Conservation (phyloP, 2,888 invertebrate species). For the Tenthredo amoena region DNA sequence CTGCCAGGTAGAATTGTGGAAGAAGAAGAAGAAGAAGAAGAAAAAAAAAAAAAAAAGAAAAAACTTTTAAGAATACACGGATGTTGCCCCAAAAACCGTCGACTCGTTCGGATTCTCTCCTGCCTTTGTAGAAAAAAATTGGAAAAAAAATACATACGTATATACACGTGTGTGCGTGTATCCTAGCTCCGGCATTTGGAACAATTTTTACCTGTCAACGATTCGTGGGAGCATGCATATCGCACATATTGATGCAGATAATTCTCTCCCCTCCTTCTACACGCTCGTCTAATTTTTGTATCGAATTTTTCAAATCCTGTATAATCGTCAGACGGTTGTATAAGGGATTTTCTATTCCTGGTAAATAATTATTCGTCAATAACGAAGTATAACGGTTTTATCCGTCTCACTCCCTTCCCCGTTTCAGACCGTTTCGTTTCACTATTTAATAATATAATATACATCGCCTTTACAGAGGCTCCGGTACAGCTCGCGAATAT, state of each 20-base stretch:
- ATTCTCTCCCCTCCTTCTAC: not conserved
- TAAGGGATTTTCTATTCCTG: not conserved
- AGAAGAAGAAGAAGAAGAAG: constrained; percentile 57
- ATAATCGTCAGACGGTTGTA: not conserved
- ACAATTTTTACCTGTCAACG: constrained; percentile 37
- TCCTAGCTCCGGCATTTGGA: not conserved
- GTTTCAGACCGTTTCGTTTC: constrained; percentile 17
- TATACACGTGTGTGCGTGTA: not conserved
- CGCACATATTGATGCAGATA: not conserved
- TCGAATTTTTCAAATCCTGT: not conserved
- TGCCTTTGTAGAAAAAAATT: not conserved
- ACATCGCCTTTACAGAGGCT: not conserved
- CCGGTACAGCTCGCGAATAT: not conserved
- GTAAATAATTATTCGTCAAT: not conserved
- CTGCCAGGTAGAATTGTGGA: constrained; percentile 69
- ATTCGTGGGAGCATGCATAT: not conserved
- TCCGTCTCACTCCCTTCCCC: not conserved
- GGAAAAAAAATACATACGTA: not conserved
- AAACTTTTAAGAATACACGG: constrained; percentile 60
- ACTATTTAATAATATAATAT: not conserved
- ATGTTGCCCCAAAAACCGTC: constrained; percentile 60
- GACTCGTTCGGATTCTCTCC: not conserved
- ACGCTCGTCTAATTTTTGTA: not conserved
- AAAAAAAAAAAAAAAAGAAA: constrained; percentile 51
- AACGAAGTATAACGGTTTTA: not conserved